A percentile compares a stretch with the other conserved stretches of the same genome.
Conservation (phyloP, 2,888 invertebrate species). For the Pollenia labialis region DNA sequence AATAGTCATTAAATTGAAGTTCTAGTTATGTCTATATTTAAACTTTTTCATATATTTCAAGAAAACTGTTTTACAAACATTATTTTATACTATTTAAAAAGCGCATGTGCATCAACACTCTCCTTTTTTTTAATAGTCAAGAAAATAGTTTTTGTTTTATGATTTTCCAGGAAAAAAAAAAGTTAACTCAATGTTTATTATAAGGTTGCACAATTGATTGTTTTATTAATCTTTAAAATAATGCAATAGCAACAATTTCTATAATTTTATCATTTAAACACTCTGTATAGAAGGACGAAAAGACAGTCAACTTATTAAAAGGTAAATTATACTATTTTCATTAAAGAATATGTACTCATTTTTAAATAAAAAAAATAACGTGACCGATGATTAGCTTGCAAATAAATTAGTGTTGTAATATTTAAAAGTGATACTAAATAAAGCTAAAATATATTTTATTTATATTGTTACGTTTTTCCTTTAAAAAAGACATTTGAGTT, state of each 20-base stretch:
- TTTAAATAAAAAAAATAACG: not conserved
- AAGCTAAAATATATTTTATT: too few relatives aligned
- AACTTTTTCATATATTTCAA: too few relatives aligned
- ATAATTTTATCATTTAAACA: not conserved
- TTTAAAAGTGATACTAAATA: too few relatives aligned
- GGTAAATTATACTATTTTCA: slow-evolving; percentile 23
- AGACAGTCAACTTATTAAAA: slow-evolving; percentile 30
- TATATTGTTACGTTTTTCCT: too few relatives aligned
- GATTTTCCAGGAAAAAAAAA: not conserved
- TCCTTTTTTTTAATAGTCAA: slow-evolving; percentile 43
- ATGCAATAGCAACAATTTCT: not conserved
- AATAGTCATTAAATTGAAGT: too few relatives aligned
- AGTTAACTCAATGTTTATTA: not conserved
- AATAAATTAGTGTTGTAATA: too few relatives aligned
- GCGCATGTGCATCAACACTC: slow-evolving; percentile 81
- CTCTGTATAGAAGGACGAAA: slow-evolving; percentile 19
- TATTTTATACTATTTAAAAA: slow-evolving; percentile 49
- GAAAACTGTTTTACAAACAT: too few relatives aligned
- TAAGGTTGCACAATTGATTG: not conserved
- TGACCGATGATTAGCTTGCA: not conserved
- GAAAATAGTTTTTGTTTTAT: too few relatives aligned
- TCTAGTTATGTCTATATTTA: too few relatives aligned
- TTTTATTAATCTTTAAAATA: not conserved
- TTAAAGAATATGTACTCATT: not conserved
- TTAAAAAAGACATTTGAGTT: too few relatives aligned